Percentiles rank a stretch among this genome's conserved stretches.
These are phyloP conservation scores for Polydrusus tereticollis DNA, from an alignment of 2,888 invertebrate genomes.

Conservation along the genomic window DNA sequence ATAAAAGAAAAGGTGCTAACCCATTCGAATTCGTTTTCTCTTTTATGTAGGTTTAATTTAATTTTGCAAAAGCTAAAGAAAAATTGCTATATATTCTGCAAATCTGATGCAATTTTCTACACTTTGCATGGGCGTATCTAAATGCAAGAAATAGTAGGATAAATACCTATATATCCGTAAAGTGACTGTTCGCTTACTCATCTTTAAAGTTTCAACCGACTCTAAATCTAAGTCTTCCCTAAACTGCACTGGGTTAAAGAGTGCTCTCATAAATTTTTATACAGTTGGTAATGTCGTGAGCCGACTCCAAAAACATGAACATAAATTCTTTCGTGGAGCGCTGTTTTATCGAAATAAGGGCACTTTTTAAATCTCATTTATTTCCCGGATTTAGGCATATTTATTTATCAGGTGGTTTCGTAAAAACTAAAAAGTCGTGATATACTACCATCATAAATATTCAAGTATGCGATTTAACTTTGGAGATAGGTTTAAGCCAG, in stretches of 20 bases:
- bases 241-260: slow-evolving; percentile 42
- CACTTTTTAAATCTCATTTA: slow-evolving; percentile 29
- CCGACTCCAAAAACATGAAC: slow-evolving; percentile 35
- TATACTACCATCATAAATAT: slow-evolving; percentile 8
- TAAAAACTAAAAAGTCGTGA: slow-evolving; percentile 14
- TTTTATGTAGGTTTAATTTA: too few relatives aligned
- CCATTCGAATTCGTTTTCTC: too few relatives aligned
- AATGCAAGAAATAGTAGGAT: too few relatives aligned
- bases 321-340: slow-evolving; percentile 23
- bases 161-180: too few relatives aligned
- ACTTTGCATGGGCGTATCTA: too few relatives aligned
- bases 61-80: too few relatives aligned
- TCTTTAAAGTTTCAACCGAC: neutral
- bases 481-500: neutral
- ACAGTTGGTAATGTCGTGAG: slow-evolving; percentile 39
- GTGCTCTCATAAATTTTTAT: slow-evolving; percentile 38
- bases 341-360: slow-evolving; percentile 20
- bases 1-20: too few relatives aligned
- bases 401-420: slow-evolving; percentile 26
- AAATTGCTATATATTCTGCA: too few relatives aligned
- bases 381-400: slow-evolving; percentile 22
- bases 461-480: slow-evolving; percentile 18
- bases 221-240: slow-evolving; percentile 1
- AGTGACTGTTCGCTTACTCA: neutral
- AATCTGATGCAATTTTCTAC: too few relatives aligned